phyloP scores from a whole-genome alignment of 2,888 invertebrate species.

The Phengaris alcon region DNA sequence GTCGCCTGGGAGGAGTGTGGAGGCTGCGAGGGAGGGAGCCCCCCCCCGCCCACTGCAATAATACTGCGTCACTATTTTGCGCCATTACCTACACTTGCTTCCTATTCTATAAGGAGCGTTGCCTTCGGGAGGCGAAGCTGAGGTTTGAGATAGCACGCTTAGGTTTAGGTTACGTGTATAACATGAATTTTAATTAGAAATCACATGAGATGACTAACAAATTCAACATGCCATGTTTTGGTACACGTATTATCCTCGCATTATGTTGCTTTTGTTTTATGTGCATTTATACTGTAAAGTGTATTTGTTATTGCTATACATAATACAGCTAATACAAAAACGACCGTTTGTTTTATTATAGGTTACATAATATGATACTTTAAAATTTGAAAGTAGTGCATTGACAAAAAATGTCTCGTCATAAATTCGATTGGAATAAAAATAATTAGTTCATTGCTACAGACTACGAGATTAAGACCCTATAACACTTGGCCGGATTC shows the following conservation, averaged over 20 bases:
- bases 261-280: background rate
- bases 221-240: background rate
- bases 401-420: too few species aligned
- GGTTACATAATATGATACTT: too few species aligned
- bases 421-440: background rate
- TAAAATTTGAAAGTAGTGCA: too few species aligned
- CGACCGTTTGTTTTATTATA: too few species aligned
- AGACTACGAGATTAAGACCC: background rate
- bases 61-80: conserved; percentile 81
- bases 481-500: background rate
- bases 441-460: background rate
- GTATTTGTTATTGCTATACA: background rate
- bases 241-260: background rate
- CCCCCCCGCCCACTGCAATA: conserved; percentile 73
- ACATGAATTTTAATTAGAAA: conserved; percentile 28
- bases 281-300: background rate
- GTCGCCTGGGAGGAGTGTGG: conserved; percentile 62
- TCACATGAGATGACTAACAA: conserved; percentile 26
- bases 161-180: conserved; percentile 22
- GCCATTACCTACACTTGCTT: conserved; percentile 80
- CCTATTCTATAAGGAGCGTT: conserved; percentile 77
- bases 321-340: too few species aligned
- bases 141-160: conserved; percentile 31
- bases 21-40: conserved; percentile 50
- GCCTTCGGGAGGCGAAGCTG: conserved; percentile 56